Base-by-base conservation (phyloP, 1,140 invertebrate species). In the Bicyclus anynana region DNA sequence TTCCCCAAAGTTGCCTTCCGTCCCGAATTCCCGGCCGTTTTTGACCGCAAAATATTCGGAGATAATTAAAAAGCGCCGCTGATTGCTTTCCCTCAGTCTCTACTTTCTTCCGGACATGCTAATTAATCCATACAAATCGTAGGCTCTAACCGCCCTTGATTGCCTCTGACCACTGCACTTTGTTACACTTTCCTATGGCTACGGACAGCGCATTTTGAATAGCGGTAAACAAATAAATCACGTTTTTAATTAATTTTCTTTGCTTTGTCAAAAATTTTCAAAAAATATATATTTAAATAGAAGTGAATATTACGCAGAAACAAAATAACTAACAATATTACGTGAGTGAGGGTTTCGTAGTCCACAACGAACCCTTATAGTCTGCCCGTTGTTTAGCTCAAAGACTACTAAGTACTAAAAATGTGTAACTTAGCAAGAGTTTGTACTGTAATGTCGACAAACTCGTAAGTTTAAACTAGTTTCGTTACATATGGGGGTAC, bases 91-190 rank as follows among this genome's bases (percentile, higher is more conserved):
- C 62, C 61, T 59, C 61, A 50, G 14, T 69, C 67, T 54, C 67
- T 65, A 50, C 18, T 69, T 69, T 56, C 67, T 65, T 48, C 67
- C 65, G 65, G 58, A 56, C 64, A 71, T 67, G 67, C 69, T 79
- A 83, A 80, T 80, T 74, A 77, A 79, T 70, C 70, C 57, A 72
- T 74, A 79, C 71, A 74, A 77, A 78, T 77, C 68, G 62, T 67
- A 58, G 67, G 73, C 53, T 70, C 67, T 57, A 62, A 68, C 68
- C 73, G 53, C 62, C 54, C 55, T 62, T 74, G 71, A 80, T 83
- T 79, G 66, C 69, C 48, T 69, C 55, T 62, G 49, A 66, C 64
- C 64, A 26, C 58, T 42, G 26, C 55, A 17, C 26, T 42, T 29
- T 18, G 13, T 42, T 13, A 35, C 55, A 17, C 26, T 42, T 29